Evolutionary conservation across 2,113 vertebrate genomes (phyloP).

Genomic region (Synodontis membranacea): DNA sequence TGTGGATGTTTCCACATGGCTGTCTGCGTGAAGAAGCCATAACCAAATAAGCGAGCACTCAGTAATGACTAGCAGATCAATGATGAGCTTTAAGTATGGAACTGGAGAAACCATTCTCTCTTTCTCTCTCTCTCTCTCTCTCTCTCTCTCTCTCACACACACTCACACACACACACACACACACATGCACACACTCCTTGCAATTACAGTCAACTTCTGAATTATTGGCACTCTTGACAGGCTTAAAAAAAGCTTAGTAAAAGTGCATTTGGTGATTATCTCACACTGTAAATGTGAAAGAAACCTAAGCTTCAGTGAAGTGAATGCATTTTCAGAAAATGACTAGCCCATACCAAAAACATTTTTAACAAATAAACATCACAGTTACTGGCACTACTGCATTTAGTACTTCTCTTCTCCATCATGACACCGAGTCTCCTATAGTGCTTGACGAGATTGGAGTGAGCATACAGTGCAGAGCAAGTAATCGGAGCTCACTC

Average conservation of each 20-base stretch:
- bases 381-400: not conserved
- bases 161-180: not conserved
- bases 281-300: not conserved
- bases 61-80: constrained; percentile 8
- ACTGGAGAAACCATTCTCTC: not conserved
- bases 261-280: not conserved
- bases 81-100: constrained; percentile 7
- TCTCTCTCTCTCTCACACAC: not conserved
- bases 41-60: constrained; percentile 14
- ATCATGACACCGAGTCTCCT: not conserved
- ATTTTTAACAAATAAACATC: not conserved
- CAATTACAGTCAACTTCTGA: not conserved
- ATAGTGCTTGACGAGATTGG: not conserved
- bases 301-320: not conserved
- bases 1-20: not conserved
- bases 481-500: constrained; percentile 5
- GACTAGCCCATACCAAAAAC: not conserved
- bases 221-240: not conserved
- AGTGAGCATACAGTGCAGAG: not conserved
- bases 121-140: not conserved
- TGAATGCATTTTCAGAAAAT: not conserved
- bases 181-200: not conserved
- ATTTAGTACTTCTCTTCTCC: not conserved
- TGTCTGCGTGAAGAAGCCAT: constrained; percentile 4
- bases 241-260: not conserved